phyloP scores from a whole-genome alignment of 2,888 invertebrate genomes.

The Alitta virens region DNA sequence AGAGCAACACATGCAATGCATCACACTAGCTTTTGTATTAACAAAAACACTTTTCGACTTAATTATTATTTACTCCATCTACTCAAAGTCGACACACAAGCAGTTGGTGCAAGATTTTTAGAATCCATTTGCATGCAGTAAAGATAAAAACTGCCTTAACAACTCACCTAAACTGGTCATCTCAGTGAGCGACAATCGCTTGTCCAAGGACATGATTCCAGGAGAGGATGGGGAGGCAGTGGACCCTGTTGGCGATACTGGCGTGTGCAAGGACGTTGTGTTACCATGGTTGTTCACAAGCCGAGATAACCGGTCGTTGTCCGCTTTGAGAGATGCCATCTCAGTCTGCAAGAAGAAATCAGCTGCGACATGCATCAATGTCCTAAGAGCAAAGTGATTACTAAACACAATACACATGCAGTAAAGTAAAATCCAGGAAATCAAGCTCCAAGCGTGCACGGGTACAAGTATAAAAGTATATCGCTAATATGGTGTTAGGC shows the following conservation, averaged over 20 bases:
- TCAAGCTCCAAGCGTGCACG: neutral
- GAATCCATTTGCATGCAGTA: too few species aligned
- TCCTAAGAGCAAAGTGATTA: too few species aligned
- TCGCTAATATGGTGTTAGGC: neutral
- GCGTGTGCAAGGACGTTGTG: neutral
- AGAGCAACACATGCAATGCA: too few species aligned
- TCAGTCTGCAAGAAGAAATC: slow-evolving; percentile 70
- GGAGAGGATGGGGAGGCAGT: neutral
- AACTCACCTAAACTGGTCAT: slow-evolving; percentile 17
- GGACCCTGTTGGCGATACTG: slow-evolving; percentile 8
- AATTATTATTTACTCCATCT: too few species aligned
- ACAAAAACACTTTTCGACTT: too few species aligned
- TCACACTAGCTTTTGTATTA: too few species aligned
- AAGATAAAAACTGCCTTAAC: too few species aligned
- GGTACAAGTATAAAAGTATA: neutral
- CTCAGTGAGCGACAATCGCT: slow-evolving; percentile 58
- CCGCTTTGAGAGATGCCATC: slow-evolving; percentile 93
- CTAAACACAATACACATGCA: too few species aligned
- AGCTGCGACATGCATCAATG: too few species aligned
- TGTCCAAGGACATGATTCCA: slow-evolving; percentile 27
- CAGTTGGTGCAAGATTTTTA: too few species aligned
- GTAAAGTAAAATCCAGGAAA: neutral
- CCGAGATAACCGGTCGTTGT: slow-evolving; percentile 90
- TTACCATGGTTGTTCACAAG: slow-evolving; percentile 62
- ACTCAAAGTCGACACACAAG: too few species aligned